Conservation (phyloP, 1,140 invertebrate species). For the Ostrea edulis region DNA sequence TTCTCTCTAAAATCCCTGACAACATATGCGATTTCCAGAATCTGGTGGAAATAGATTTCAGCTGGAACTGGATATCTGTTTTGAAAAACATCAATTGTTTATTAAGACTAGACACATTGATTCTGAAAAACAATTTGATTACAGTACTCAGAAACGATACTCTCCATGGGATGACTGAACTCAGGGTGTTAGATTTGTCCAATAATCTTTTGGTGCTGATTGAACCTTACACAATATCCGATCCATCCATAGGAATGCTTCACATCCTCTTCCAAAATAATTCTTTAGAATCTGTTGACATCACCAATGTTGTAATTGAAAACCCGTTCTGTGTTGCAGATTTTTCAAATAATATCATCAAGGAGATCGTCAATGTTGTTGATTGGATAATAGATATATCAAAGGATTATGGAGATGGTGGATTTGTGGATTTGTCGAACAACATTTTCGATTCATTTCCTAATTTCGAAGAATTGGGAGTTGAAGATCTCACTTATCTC, state of each 20-base stretch:
- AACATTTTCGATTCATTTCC: background rate
- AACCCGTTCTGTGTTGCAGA: conserved; percentile 7
- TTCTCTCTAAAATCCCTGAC: background rate
- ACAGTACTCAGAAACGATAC: conserved; percentile 37
- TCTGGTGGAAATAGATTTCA: conserved; percentile 35
- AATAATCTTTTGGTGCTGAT: conserved; percentile 14
- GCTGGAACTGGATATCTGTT: conserved; percentile 32
- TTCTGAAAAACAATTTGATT: conserved; percentile 24
- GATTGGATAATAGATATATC: background rate
- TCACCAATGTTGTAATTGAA: conserved; percentile 26
- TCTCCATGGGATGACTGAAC: background rate
- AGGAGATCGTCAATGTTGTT: conserved; percentile 12
- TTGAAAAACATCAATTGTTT: conserved; percentile 43
- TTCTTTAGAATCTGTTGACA: conserved; percentile 13
- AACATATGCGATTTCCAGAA: conserved; percentile 20
- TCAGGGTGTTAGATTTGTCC: conserved; percentile 45
- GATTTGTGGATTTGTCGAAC: background rate
- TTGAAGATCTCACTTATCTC: background rate
- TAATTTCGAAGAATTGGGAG: conserved; percentile 10
- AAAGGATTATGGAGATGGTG: conserved; percentile 9
- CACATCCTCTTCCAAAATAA: background rate
- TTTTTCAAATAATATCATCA: conserved; percentile 32
- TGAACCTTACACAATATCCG: conserved; percentile 20
- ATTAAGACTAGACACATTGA: conserved; percentile 34
- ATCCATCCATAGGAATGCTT: background rate